Evolutionary conservation across 2,888 invertebrate genomes (phyloP).

Genomic region (Quadroppia sp.): DNA sequence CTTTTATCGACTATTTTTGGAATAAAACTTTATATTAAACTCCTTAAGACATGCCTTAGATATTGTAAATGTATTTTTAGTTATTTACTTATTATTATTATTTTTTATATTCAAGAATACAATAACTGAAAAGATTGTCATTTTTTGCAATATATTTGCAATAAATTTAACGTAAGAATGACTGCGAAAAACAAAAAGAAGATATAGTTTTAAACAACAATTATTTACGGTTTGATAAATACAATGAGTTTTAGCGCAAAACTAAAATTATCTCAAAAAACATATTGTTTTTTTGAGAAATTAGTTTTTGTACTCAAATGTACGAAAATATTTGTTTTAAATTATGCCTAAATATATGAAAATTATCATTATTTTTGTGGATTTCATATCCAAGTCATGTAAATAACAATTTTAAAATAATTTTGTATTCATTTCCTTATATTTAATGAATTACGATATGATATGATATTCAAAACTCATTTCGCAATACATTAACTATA

Average conservation of each 20-base stretch:
- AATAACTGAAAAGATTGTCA: background rate
- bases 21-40: too few relatives aligned
- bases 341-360: too few relatives aligned
- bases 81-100: background rate
- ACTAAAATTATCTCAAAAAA: background rate
- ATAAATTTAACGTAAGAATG: background rate
- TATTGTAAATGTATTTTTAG: background rate
- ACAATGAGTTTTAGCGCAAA: background rate
- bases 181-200: background rate
- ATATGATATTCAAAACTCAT: background rate
- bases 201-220: background rate
- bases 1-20: too few relatives aligned
- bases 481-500: background rate
- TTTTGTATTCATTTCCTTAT: background rate
- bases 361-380: too few relatives aligned
- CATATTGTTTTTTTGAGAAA: too few relatives aligned
- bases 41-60: background rate
- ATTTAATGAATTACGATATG: background rate
- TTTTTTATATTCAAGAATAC: background rate
- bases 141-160: background rate
- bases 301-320: too few relatives aligned
- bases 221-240: conserved; percentile 4
- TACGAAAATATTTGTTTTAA: too few relatives aligned
- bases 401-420: background rate
- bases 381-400: too few relatives aligned